phyloP scores from a whole-genome alignment of 2,888 invertebrate genomes.

The Anthophora plumipes region DNA sequence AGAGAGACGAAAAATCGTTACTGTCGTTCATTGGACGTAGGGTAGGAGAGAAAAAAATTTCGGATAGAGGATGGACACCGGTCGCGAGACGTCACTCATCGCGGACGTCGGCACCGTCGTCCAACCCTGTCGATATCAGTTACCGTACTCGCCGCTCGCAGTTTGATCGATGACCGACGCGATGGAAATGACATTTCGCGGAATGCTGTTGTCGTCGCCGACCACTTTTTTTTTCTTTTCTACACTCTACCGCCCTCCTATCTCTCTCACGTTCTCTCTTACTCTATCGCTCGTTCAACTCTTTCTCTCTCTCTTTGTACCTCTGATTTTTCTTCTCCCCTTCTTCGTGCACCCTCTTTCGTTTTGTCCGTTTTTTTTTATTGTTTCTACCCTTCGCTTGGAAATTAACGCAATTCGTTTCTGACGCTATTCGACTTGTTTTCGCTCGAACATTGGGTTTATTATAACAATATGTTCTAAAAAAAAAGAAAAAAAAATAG shows the following conservation, averaged over 20 bases:
- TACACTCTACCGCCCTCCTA: not conserved
- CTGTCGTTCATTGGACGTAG: slow-evolving; percentile 31
- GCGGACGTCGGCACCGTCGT: slow-evolving; percentile 62
- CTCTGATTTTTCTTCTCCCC: slow-evolving; percentile 5
- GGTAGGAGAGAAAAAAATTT: slow-evolving; percentile 37
- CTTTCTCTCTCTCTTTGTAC: slow-evolving; percentile 4
- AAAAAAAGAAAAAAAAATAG: not conserved
- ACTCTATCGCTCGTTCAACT: not conserved
- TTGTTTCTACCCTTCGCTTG: not conserved
- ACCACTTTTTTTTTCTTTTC: slow-evolving; percentile 26
- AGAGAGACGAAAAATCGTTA: slow-evolving; percentile 64
- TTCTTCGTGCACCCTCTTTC: not conserved
- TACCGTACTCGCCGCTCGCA: slow-evolving; percentile 63
- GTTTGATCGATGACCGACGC: slow-evolving; percentile 72
- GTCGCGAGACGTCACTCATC: slow-evolving; percentile 64
- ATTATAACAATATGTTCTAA: not conserved
- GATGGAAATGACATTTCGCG: slow-evolving; percentile 73
- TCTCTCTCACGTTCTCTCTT: not conserved
- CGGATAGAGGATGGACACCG: slow-evolving; percentile 58
- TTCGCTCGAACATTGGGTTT: not conserved
- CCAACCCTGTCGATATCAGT: slow-evolving; percentile 72
- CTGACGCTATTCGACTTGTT: slow-evolving; percentile 5
- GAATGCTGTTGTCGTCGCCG: slow-evolving; percentile 63
- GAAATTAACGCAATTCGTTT: slow-evolving; percentile 20
- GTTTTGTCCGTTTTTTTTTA: not conserved